Conservation (phyloP, 2,888 invertebrate species). For the Xanthorhoe designata region DNA sequence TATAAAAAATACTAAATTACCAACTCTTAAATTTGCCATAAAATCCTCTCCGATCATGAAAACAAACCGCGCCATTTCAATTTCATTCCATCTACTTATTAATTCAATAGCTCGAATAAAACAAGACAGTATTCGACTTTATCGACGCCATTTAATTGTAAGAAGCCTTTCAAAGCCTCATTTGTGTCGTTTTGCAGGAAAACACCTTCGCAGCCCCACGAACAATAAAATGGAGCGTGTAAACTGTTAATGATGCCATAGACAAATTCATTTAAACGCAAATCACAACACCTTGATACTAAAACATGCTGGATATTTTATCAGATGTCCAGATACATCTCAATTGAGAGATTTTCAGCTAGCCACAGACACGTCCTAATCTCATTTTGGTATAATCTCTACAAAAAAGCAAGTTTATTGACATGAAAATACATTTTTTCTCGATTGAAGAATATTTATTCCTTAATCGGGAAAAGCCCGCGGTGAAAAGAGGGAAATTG, state of each 20-base stretch:
- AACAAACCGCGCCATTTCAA: constrained; percentile 18
- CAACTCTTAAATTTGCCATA: background rate
- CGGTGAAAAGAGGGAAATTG: background rate
- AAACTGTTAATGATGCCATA: constrained; percentile 50
- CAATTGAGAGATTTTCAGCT: no score
- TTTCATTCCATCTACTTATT: constrained; percentile 18
- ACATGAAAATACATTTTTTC: background rate
- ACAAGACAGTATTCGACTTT: constrained; percentile 38
- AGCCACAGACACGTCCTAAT: no score
- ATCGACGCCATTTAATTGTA: constrained; percentile 44
- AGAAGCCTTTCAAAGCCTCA: constrained; percentile 43
- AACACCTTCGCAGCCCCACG: constrained; percentile 47
- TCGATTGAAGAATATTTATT: background rate
- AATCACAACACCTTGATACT: background rate
- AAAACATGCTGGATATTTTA: background rate
- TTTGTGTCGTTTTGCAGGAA: constrained; percentile 43
- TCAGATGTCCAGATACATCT: background rate
- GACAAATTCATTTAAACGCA: background rate
- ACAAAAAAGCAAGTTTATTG: background rate
- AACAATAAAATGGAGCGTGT: constrained; percentile 54
- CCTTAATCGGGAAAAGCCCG: background rate
- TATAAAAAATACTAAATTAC: background rate
- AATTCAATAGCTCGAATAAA: constrained; percentile 35
- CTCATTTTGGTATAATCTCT: no score
- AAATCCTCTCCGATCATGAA: constrained; percentile 4